These are phyloP conservation scores for Rhagologus leucostigma DNA, from an alignment of 2,113 vertebrate species.

Conservation along the genomic window DNA sequence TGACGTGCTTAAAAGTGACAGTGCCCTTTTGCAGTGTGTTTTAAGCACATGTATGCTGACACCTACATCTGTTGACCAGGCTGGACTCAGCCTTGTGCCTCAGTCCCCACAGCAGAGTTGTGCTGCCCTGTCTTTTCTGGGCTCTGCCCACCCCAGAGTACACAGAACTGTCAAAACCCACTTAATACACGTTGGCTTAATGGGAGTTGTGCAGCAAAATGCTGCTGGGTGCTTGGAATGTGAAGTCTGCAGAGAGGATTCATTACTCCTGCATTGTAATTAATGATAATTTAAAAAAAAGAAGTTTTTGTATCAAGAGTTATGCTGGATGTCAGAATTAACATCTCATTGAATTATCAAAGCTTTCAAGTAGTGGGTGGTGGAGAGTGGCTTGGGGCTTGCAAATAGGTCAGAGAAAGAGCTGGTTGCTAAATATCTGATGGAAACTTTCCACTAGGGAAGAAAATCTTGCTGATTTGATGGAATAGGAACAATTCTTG, in stretches of 20 bases:
- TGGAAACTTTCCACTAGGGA: conserved; percentile 25
- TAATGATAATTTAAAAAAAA: background rate
- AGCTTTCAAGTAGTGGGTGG: conserved; percentile 38
- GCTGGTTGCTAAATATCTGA: conserved; percentile 12
- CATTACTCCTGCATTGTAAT: conserved; percentile 5
- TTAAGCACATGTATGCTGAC: background rate
- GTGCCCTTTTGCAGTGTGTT: background rate
- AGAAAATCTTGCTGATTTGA: conserved; percentile 50
- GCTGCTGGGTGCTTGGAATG: background rate
- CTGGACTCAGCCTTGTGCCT: background rate
- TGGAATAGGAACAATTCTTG: background rate
- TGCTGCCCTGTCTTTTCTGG: background rate
- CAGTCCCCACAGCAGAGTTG: accelerated
- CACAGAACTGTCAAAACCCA: background rate
- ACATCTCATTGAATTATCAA: conserved; percentile 55
- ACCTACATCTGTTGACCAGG: background rate
- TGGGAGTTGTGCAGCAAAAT: background rate
- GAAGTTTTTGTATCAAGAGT: background rate
- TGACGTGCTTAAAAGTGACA: background rate
- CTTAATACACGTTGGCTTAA: background rate
- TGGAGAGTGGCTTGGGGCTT: conserved; percentile 38
- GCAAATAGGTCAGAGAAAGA: conserved; percentile 59
- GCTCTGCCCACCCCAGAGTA: background rate
- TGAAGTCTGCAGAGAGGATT: background rate
- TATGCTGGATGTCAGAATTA: conserved; percentile 37